Base-by-base conservation (phyloP, 2,888 invertebrate genomes). In the Spilosoma lubricipeda region DNA sequence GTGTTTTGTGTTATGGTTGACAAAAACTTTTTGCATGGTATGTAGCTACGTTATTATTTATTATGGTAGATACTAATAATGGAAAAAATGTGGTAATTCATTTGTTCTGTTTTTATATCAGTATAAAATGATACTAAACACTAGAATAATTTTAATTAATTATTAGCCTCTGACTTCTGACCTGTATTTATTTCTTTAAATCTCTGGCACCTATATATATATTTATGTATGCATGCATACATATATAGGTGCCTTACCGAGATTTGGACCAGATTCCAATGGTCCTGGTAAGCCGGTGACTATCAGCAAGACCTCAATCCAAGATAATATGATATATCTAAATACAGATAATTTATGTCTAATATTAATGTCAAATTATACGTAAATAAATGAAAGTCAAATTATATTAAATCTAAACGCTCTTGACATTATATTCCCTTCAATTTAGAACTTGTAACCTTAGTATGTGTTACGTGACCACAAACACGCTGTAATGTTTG, bases 21-120 rank as follows among this genome's bases (percentile, higher is more conserved):
- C 20, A 36, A 30, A 72, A 76, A 74, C 27, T 13, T 76, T 77
- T 70, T 69, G 42, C 45, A 9, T 69, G 79, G 86, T 84, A 69
- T 78, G 86, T 80, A 33, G 0, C 7, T 30, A 15, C 23, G 7
- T 48, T 2, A 18, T 48, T 33, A 39, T 23, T 11, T 23, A 36
- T 36, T 36, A 23, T 66, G 36, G n/a, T 18, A 23, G 36, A 33
- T 36, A 23, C 48, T 48, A 20, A 18, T 48, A 20, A 4, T 48
- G 20, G 4, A 48, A 48, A 48, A 48, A 45, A 33, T 18, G 45
- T 18, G 45, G 18, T 45, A 45, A 45, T 45, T 18, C 18, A 45
- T 42, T 42, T 42, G 13, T 11, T 42, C 2, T 42, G 2, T 42
- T 13, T 42, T 42, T 42, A 13, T 42, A 42, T 7, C 42, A 42